These are phyloP conservation scores for Apistogramma diplotaenia DNA, from an alignment of 2,113 vertebrate genomes.

Conservation along the genomic window DNA sequence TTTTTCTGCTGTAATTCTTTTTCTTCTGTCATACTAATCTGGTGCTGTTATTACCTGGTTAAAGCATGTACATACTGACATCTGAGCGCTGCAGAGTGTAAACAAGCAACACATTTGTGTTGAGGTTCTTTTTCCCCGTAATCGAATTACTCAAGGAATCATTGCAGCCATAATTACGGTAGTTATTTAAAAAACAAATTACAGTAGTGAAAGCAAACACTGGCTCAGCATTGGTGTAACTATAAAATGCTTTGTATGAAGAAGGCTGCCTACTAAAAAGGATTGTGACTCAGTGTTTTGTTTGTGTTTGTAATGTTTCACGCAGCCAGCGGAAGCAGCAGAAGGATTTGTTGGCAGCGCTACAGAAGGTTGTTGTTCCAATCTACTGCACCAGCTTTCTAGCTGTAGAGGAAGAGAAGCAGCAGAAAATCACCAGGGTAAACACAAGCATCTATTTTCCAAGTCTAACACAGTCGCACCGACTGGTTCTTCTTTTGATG, in stretches of 20 bases:
- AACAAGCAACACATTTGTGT: no score
- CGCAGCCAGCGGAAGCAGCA: constrained; percentile 95
- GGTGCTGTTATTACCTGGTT: background rate
- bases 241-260: no score
- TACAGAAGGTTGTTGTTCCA: constrained; percentile 98
- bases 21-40: background rate
- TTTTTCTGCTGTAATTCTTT: no score
- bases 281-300: background rate
- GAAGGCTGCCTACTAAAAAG: background rate
- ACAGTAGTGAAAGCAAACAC: no score
- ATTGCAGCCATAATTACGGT: no score
- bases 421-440: constrained; percentile 96
- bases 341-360: constrained; percentile 89
- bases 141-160: no score
- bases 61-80: no score
- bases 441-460: background rate
- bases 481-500: background rate
- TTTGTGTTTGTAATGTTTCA: background rate
- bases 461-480: background rate
- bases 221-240: no score
- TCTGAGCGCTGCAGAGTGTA: no score
- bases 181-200: no score
- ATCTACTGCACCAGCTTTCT: constrained; percentile 98
- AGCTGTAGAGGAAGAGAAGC: constrained; percentile 96
- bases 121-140: no score